Evolutionary conservation across 2,888 invertebrate genomes (phyloP), one percentile per base, ranked within the genome.

Genomic region (Patella ulyssiponensis): DNA sequence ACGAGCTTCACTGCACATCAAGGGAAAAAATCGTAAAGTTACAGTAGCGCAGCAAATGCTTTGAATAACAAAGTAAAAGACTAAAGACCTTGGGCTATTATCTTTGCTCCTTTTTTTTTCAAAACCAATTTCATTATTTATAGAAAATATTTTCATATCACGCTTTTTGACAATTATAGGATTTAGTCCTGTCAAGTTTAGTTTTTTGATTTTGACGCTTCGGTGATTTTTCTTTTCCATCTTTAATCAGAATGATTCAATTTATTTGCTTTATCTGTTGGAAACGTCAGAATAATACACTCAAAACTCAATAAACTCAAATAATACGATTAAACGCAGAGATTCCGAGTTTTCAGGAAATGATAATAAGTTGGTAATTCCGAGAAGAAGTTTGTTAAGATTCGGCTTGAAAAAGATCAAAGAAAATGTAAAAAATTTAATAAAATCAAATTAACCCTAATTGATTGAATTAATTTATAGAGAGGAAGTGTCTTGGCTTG

Each of bases 211-310:
- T 64, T 64, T 64, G 20, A 64, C 23, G 64, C 64, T 64, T 64
- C 64, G 1, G 11, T 64, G 64, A 20, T 64, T 20, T 23, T 64
- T 64, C 23, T 64, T 64, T 64, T 23, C 14, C 64, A 23, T 64
- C 44, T 64, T 64, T 64, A 23, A 64, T 64, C 64, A 64, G 20
- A 20, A 64, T 64, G 64, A 64, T 64, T 64, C 23, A 64, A 64
- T 64, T 12, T 64, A 64, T 23, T 23, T 64, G 64, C 20, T 23
- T 64, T 64, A 64, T 23, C 20, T 23, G 23, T 20, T 23, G 20
- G 23, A 64, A 64, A 64, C 14, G 20, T 23, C 64, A 23, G 20
- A 64, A 64, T 64, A 64, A 64, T 64, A 20, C 20, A 64, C 12
- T 64, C 23, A 20, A 11, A 64, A 64, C 23, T 64, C 23, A 11